phyloP scores from a whole-genome alignment of 2,113 vertebrate genomes.

The Albula glossodonta region DNA sequence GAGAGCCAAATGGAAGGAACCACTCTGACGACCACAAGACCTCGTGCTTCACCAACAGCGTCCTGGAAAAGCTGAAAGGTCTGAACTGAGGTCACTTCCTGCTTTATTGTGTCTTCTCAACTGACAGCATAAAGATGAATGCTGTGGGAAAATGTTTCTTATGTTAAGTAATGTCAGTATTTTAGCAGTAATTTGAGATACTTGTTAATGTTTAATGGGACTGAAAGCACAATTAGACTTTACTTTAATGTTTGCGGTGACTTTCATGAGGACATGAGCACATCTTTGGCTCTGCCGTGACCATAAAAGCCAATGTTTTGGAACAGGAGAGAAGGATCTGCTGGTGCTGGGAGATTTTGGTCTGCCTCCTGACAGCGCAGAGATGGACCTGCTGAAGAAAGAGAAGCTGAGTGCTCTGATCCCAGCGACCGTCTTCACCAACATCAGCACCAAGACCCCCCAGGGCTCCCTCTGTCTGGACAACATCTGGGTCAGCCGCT shows the following conservation, averaged over 20 bases:
- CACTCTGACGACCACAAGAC: conserved; percentile 65
- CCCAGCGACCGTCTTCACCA: conserved; percentile 81
- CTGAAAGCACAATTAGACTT: neutral
- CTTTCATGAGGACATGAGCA: neutral
- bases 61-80: conserved; percentile 88
- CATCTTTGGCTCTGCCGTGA: neutral
- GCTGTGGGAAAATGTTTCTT: neutral
- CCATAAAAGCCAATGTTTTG: neutral
- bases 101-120: neutral
- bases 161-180: neutral
- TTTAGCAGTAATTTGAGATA: neutral
- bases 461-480: conserved; percentile 85
- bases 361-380: conserved; percentile 75
- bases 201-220: neutral
- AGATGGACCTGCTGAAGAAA: conserved; percentile 81
- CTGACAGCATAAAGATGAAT: neutral
- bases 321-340: conserved; percentile 84
- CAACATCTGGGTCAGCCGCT: conserved; percentile 93
- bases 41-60: conserved; percentile 66
- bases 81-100: neutral
- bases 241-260: too few relatives aligned
- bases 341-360: conserved; percentile 88
- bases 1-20: conserved; percentile 65
- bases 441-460: conserved; percentile 92
- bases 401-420: conserved; percentile 83